These are phyloP conservation scores for Amiota mariae DNA, from an alignment of 2,888 invertebrate species.

Conservation along the genomic window DNA sequence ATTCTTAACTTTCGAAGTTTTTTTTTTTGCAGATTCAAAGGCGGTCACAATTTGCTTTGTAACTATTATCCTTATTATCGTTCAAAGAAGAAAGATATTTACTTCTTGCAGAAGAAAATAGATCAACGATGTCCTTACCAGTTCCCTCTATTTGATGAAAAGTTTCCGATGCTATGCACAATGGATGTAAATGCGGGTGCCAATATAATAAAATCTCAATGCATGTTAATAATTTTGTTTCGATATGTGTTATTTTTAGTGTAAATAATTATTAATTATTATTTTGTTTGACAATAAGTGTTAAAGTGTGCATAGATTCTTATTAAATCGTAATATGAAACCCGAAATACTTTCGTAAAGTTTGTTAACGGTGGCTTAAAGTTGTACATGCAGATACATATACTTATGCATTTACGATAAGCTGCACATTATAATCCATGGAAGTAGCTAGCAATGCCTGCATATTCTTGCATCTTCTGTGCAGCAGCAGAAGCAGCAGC, in stretches of 20 bases:
- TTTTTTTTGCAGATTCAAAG: neutral
- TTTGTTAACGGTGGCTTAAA: neutral
- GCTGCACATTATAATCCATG: too few relatives aligned
- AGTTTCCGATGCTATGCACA: constrained; percentile 13
- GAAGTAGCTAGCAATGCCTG: neutral
- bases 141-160: constrained; percentile 10
- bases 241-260: too few relatives aligned
- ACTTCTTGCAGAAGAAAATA: neutral
- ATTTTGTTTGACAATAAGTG: too few relatives aligned
- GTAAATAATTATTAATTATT: too few relatives aligned
- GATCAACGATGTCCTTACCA: constrained; percentile 17
- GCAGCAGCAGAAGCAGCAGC: constrained; percentile 36
- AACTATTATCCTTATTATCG: constrained; percentile 20
- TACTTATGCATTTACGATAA: neutral
- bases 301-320: too few relatives aligned
- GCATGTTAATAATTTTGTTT: too few relatives aligned
- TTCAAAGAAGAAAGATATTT: neutral
- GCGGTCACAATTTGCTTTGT: constrained; percentile 12
- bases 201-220: neutral
- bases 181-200: neutral
- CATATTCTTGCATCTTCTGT: constrained; percentile 45
- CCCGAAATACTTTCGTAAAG: too few relatives aligned
- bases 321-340: too few relatives aligned
- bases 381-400: neutral
- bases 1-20: too few relatives aligned